Base-by-base conservation (phyloP, 1,140 invertebrate species). In the Copidosoma floridanum region DNA sequence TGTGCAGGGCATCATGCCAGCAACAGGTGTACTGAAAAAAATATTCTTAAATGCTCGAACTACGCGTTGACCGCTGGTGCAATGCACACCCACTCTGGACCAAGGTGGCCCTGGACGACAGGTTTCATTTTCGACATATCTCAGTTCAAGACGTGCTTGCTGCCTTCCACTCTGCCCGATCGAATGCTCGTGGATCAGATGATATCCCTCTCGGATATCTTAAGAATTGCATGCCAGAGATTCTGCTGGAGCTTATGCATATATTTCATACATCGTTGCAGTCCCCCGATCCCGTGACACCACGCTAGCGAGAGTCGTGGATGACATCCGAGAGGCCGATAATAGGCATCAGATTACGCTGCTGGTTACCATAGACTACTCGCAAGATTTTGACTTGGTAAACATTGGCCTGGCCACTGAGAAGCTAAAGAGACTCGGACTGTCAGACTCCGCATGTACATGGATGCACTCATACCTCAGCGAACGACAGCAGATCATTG, bases 291-390 rank as follows among this genome's bases (percentile, higher is more conserved):
- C 1, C n/a, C 70, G 8, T 52, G 66, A 43, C 58, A 74, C 0
- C 68, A 66, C 8, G 68, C 71, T 57, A 67, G 73, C 40, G n/a
- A n/a, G n/a, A n/a, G n/a, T n/a, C n/a, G n/a, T n/a, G n/a, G n/a
- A n/a, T n/a, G n/a, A n/a, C n/a, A 58, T 76, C 14, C 60, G 65
- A 2, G 37, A 56, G n/a, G 66, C 65, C 1, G 57, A 64, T 2
- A 71, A 76, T 50, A 59, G 43, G 37, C 52, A 65, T 4, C 10
- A 60, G 16, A 54, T 67, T 23, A 70, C 65, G 10, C 63, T 75
- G 4, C 12, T 77, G 11, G 66, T 73, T 1, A 55, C 75, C 10
- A 58, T 77, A 10, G 72, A 76, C 53, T 71, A 71, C 32, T 65
- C 63, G 0, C 67, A 71, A 37, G 74, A 69, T 1, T 76, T 78